Conservation (phyloP, 2,888 invertebrate genomes). For the Orgyia antiqua region DNA sequence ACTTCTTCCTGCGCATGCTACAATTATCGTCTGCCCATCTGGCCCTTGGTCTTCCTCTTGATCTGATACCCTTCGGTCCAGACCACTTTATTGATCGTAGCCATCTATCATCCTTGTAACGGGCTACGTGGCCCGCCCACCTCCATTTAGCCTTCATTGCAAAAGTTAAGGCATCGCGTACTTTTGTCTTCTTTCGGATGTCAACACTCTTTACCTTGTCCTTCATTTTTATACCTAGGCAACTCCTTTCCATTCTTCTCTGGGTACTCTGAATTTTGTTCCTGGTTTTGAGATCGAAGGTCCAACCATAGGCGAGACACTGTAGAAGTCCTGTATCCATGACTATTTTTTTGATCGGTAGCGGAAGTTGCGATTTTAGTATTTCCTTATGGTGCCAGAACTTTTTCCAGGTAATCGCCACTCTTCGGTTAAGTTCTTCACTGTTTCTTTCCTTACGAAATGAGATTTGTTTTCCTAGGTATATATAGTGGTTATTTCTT, state of each 20-base stretch:
- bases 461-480: neutral
- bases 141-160: neutral
- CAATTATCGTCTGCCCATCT: neutral
- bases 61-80: neutral
- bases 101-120: neutral
- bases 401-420: slow-evolving; percentile 4
- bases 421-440: slow-evolving; percentile 4
- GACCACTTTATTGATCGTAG: neutral
- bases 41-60: neutral
- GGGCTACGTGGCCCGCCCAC: neutral
- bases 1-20: neutral
- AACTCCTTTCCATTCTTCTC: neutral
- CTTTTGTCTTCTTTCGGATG: neutral
- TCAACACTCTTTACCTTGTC: neutral
- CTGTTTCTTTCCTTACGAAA: neutral
- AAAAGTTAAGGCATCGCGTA: neutral
- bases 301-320: neutral
- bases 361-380: neutral
- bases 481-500: too few species aligned
- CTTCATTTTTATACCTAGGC: neutral
- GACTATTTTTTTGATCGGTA: neutral
- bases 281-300: neutral
- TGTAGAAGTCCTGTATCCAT: neutral
- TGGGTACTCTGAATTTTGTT: neutral
- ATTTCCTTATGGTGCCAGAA: slow-evolving; percentile 1